phyloP scores from a whole-genome alignment of 2,888 invertebrate species.

The Drosophila meridionalis region DNA sequence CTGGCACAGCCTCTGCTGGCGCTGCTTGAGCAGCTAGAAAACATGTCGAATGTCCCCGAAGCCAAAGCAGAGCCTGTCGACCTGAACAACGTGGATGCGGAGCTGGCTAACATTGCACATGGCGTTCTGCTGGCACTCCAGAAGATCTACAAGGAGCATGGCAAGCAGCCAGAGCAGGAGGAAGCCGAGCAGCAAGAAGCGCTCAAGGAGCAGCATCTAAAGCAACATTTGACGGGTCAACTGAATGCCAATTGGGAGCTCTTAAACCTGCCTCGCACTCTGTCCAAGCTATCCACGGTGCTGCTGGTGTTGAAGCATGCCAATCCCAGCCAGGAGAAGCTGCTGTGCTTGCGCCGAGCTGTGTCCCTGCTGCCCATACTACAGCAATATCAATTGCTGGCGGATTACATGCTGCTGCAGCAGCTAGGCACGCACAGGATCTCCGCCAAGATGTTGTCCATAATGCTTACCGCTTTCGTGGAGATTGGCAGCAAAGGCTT shows the following conservation, averaged over 20 bases:
- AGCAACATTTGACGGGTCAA: constrained; percentile 88
- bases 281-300: constrained; percentile 84
- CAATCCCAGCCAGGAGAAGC: constrained; percentile 75
- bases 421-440: constrained; percentile 92
- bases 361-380: constrained; percentile 88
- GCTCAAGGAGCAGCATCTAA: constrained; percentile 88
- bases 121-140: constrained; percentile 87
- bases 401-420: constrained; percentile 92
- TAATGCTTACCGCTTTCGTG: constrained; percentile 93
- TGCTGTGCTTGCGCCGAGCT: constrained; percentile 67
- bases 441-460: constrained; percentile 92
- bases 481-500: constrained; percentile 95
- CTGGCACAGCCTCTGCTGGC: constrained; percentile 74
- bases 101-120: constrained; percentile 86
- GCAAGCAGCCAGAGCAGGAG: constrained; percentile 39
- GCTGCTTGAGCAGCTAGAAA: constrained; percentile 56
- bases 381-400: constrained; percentile 90
- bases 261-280: constrained; percentile 86
- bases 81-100: constrained; percentile 76
- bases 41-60: not conserved
- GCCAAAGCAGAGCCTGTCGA: constrained; percentile 31
- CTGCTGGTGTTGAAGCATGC: constrained; percentile 85
- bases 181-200: constrained; percentile 28
- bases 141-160: constrained; percentile 87
- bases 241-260: constrained; percentile 87